Evolutionary conservation across 2,797 vertebrate genomes (phyloP), one percentile per base, ranked within the genome.

Genomic region (Sebastes kiyomatsui): DNA sequence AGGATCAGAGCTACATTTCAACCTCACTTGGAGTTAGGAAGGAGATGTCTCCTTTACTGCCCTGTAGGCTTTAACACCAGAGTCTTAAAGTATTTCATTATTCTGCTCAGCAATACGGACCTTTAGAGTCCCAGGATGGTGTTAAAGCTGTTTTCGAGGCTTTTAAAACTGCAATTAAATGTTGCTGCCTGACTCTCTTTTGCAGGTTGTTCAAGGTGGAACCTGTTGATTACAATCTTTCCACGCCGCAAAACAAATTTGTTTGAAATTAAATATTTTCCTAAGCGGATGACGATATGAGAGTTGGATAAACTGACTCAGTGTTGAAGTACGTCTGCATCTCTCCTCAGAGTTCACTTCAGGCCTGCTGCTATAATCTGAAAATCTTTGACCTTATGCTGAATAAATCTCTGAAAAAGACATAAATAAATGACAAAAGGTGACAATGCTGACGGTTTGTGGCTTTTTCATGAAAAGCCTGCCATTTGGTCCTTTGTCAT

Each of bases 401-500:
- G 71, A 77, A 72, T 56, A 62, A 58, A 84, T 60, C 75, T 74
- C 32, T 75, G 28, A 54, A 6, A 70, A 67, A 68, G 2, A 60
- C 55, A 72, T 7, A 75, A 76, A 79, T 58, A 67, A 72, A 80
- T 77, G 67, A 62, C 32, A 64, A 65, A 42, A 71, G 70, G 80
- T 78, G 78, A 81, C 71, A 78, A 72, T 35, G 68, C 28, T 59
- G 83, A 54, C 79, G 77, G 62, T 6, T n/a, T 80, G 67, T 30
- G 69, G 72, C 64, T 75, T 79, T 52, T 81, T 61, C 67, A 23
- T 49, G 59, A 38, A 61, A 72, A 79, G 72, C 10, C 78, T 73
- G 75, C 74, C 66, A 60, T 81, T 83, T 80, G 71, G 64, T 62
- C 76, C 74, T 82, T 84, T 82, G 72, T 88, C 78, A 54, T 79